These are phyloP conservation scores for Acrocephalus arundinaceus DNA, from an alignment of 2,113 vertebrate genomes.

Conservation along the genomic window DNA sequence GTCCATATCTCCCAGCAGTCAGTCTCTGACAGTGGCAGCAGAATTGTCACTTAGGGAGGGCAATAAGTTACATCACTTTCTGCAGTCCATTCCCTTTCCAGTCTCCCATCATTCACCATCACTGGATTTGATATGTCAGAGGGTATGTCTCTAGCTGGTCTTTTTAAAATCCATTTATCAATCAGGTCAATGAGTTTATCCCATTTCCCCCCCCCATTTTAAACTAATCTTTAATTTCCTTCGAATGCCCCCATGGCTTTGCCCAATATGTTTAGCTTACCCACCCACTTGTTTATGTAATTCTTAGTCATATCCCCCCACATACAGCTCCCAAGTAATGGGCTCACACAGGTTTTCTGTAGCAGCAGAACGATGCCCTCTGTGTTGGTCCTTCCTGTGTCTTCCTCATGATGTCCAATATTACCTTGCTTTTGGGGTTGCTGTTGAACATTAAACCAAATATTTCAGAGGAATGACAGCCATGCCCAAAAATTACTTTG, in stretches of 20 bases:
- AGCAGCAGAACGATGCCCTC: neutral
- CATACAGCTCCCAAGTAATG: neutral
- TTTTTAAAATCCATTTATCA: neutral
- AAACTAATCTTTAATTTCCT: neutral
- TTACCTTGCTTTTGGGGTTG: neutral
- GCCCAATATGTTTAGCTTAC: neutral
- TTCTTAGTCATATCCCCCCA: neutral
- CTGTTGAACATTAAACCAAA: neutral
- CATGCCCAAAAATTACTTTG: neutral
- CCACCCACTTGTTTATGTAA: neutral
- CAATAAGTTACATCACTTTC: neutral
- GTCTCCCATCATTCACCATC: neutral
- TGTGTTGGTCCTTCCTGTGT: neutral
- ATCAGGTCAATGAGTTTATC: neutral
- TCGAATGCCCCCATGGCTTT: neutral
- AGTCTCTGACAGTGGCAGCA: neutral
- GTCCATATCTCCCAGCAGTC: neutral
- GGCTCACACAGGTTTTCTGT: neutral
- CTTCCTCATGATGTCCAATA: neutral
- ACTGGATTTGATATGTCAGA: neutral
- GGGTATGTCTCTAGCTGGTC: neutral
- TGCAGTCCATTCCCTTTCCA: conserved; percentile 6
- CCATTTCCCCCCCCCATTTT: neutral
- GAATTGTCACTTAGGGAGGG: neutral
- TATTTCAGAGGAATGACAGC: neutral